These are phyloP conservation scores for Yoshiicerus persimilis DNA, from an alignment of 1,140 invertebrate species.

Conservation along the genomic window DNA sequence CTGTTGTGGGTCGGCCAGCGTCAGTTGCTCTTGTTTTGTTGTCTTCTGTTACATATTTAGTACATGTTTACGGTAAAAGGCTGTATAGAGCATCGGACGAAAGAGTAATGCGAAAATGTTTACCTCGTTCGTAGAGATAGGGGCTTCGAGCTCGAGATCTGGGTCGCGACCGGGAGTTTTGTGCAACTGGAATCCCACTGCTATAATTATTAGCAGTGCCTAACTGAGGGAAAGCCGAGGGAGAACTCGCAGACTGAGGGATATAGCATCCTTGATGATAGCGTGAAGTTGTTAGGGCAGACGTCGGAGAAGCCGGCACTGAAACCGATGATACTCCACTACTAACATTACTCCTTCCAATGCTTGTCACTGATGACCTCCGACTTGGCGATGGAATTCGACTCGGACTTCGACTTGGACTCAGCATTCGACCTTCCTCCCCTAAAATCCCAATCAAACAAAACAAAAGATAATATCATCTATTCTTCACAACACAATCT, in stretches of 20 bases:
- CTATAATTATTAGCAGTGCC: background rate
- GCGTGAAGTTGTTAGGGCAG: background rate
- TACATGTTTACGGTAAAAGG: background rate
- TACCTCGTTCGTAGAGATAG: background rate
- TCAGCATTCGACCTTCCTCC: background rate
- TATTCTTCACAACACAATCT: background rate
- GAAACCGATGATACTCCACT: conserved; percentile 27
- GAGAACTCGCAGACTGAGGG: conserved; percentile 26
- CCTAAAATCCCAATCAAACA: background rate
- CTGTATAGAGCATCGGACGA: background rate
- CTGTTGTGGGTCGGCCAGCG: background rate
- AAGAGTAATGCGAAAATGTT: background rate
- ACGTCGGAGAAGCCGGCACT: conserved; percentile 33
- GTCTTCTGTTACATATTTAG: background rate
- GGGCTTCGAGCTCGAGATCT: conserved; percentile 4
- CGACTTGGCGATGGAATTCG: conserved; percentile 25
- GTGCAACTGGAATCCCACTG: background rate
- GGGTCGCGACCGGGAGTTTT: conserved; percentile 3
- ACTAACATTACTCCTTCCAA: conserved; percentile 16
- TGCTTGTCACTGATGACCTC: conserved; percentile 16
- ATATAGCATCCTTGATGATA: conserved; percentile 33
- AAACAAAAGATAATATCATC: background rate
- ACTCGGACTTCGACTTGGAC: background rate
- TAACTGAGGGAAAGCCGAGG: conserved; percentile 27
- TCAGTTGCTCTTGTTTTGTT: background rate